phyloP scores from a whole-genome alignment of 2,113 vertebrate species.

The Peucedramus taeniatus region DNA sequence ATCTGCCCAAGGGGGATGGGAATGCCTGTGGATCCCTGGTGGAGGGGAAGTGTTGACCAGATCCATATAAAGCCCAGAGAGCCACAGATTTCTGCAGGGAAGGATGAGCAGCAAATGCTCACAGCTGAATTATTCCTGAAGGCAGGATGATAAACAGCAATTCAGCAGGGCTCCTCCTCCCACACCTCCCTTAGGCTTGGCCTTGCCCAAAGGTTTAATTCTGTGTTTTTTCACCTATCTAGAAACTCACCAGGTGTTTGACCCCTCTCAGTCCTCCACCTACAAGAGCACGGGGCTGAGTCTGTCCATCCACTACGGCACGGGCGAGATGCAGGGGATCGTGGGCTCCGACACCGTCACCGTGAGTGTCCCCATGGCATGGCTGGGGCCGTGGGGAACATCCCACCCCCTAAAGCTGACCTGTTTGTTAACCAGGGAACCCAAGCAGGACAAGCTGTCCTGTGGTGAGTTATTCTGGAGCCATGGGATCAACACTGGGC shows the following conservation, averaged over 20 bases:
- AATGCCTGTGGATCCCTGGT: not conserved
- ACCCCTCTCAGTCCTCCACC: conserved; percentile 60
- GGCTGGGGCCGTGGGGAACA: accelerated
- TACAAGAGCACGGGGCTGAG: conserved; percentile 31
- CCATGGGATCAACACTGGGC: not conserved
- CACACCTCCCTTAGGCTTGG: not conserved
- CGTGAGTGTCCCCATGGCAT: not conserved
- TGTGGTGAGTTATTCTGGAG: not conserved
- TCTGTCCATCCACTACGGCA: conserved; percentile 58
- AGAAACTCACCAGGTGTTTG: conserved; percentile 66
- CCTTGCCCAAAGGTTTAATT: not conserved
- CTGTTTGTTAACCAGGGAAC: not conserved
- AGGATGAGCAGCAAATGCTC: not conserved
- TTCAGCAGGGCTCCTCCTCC: not conserved
- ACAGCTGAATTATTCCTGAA: not conserved
- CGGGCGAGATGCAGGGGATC: conserved; percentile 53
- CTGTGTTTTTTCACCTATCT: not conserved
- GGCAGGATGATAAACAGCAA: not conserved
- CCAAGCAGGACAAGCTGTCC: not conserved
- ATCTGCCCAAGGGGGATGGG: not conserved
- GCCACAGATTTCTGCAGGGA: too few species aligned
- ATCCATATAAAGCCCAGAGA: too few species aligned
- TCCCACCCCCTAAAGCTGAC: not conserved
- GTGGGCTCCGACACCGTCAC: conserved; percentile 55
- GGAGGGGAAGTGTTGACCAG: too few species aligned